Base-by-base conservation (phyloP, 2,888 invertebrate genomes). In the Venustoraphidia nigricollis region DNA sequence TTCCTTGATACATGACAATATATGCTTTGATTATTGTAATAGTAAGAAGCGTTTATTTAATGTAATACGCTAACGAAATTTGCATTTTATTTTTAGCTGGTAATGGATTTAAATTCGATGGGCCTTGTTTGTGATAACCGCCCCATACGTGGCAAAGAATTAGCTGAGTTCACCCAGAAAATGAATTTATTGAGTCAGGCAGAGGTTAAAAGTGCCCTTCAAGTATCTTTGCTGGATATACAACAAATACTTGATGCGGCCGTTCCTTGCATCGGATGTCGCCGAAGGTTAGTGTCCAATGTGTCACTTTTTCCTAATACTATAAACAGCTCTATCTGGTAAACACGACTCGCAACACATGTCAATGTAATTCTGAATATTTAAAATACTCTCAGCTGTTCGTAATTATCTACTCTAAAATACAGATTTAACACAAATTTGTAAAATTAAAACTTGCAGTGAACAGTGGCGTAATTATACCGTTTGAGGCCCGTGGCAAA, bases 211-310 rank as follows among this genome's bases (percentile, higher is more conserved):
- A 73, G 77, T 55, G 88, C 91, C 13, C 77, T 93, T 57, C 79
- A 84, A 73, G 89, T 92, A 48, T 82, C 84, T 48, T 83, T 82
- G 60, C 77, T 81, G 57, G 87, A 89, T 68, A 80, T 93, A 59
- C 76, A 89, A 62, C 79, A 81, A 59, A 83, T 91, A 60, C 72
- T 94, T 54, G 83, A 89, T 69, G 89, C 92, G 71, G 83, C 85
- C 66, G 89, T 94, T 61, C 91, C 92, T 54, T 94, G 94, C 72
- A 90, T 94, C 61, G 93, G 94, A 53, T 94, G 94, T 69, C 76
- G 93, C 55, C 77, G 89, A 74, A 89, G 89, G 90, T 88, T 72
- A 58, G 56, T 51, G 41, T 17, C 42, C 36, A 48, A 43, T 43
- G 47, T 37, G 46, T 49, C 50, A 34, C 14, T 48, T 47, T 43